Evolutionary conservation across 2,113 vertebrate genomes (phyloP), one percentile per base, ranked within the genome.

Genomic region (Passer domesticus): DNA sequence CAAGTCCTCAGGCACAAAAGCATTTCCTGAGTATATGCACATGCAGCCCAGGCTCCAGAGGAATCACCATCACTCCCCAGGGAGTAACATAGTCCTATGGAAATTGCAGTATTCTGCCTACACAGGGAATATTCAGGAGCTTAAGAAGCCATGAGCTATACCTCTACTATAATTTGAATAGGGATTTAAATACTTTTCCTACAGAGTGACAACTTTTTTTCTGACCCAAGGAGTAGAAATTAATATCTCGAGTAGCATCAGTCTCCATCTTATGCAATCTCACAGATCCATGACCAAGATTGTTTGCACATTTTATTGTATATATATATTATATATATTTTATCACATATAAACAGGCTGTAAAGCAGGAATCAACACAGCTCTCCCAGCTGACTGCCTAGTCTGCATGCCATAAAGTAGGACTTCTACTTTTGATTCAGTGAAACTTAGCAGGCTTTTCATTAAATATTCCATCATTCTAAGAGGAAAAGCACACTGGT

Each of bases 61-160:
- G 35, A 62, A 72, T 35, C 28, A 53, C 11, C 23, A 49, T 39
- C 20, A 41, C 10, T 75, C 16, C 19, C 21, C 13, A 53, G 37
- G 17, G 28, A 11, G 10, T 69, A 62, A 9, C 17, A 13, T 7
- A 55, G 10, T 19, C 28, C 43, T 12, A 50, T 0, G 2, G 59
- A 81, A 83, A 49, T 33, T 60, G 31, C 20, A 49, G n/a, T 52
- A 33, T 46, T 67, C 41, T 91, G 63, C 10, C 30, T 52, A 70
- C 1, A 1, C 1, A 47, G 6, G 37, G 21, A 47, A 73, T 58
- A 84, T 49, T 33, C 17, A 80, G 11, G 27, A 83, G 19, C 13
- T 83, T 56, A 74, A 15, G 55, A 79, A 67, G 35, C 11, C 49
- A 60, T 1, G 0, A 49, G 24, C 24, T 69, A 21, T 23, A 73